A percentile compares a stretch with the other conserved stretches of the same genome.
Evolutionary conservation across 2,113 vertebrate genomes (phyloP).

Genomic region (Laticauda laticaudata): DNA sequence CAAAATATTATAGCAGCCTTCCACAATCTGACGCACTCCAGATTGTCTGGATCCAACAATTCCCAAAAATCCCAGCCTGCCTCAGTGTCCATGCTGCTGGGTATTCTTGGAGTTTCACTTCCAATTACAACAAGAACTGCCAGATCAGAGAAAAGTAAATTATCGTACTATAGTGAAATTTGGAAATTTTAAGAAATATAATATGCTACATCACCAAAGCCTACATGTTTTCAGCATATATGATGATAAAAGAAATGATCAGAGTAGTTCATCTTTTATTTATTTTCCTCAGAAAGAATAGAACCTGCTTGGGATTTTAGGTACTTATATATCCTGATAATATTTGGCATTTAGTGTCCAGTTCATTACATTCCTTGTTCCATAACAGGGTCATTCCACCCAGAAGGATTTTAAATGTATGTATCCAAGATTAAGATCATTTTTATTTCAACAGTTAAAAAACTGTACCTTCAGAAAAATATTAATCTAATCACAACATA

Average conservation of each 20-base stretch:
- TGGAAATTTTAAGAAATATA: not conserved
- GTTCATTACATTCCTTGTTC: not conserved
- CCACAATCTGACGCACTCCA: not conserved
- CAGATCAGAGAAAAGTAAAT: not conserved
- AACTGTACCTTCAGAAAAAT: not conserved
- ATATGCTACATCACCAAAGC: not conserved
- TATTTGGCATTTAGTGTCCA: not conserved
- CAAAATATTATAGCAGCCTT: not conserved
- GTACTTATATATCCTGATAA: not conserved
- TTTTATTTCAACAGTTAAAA: not conserved
- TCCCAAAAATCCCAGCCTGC: not conserved
- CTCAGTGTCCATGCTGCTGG: not conserved
- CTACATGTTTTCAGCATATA: not conserved
- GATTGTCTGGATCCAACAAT: not conserved
- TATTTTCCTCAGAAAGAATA: not conserved
- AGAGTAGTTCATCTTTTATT: not conserved
- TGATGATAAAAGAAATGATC: not conserved
- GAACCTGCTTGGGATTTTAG: not conserved
- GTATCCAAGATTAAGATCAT: not conserved
- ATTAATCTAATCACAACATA: not conserved
- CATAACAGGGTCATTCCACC: not conserved
- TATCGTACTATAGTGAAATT: not conserved
- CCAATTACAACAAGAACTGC: not conserved
- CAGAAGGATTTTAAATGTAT: not conserved
- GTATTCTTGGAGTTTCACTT: not conserved